Evolutionary conservation across 2,888 invertebrate genomes (phyloP).

Genomic region (Phortica okadai): DNA sequence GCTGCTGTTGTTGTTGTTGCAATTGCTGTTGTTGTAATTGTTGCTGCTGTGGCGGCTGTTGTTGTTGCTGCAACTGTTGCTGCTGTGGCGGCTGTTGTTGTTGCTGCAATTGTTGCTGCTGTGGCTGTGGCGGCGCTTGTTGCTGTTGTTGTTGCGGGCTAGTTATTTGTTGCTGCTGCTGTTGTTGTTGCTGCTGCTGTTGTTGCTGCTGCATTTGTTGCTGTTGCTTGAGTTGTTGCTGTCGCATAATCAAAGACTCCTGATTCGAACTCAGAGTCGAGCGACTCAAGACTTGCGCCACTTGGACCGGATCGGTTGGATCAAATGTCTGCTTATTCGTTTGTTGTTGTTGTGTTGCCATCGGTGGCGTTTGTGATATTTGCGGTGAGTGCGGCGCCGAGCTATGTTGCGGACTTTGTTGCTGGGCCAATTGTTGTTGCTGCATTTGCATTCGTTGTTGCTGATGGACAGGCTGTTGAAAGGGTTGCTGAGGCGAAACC

Average conservation of each 20-base stretch:
- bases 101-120: conserved; percentile 49
- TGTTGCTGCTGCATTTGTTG: conserved; percentile 65
- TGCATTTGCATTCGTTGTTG: conserved; percentile 56
- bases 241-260: conserved; percentile 73
- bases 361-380: conserved; percentile 66
- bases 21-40: conserved; percentile 37
- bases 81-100: conserved; percentile 41
- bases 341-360: conserved; percentile 62
- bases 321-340: conserved; percentile 73
- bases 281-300: conserved; percentile 74
- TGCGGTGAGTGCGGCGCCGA: conserved; percentile 72
- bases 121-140: conserved; percentile 43
- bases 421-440: conserved; percentile 64
- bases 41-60: conserved; percentile 53
- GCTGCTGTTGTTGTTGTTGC: conserved; percentile 36
- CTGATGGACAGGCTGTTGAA: conserved; percentile 73
- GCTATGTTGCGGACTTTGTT: conserved; percentile 71
- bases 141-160: conserved; percentile 47
- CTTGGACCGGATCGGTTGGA: conserved; percentile 75
- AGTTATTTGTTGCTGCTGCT: conserved; percentile 50
- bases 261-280: conserved; percentile 74
- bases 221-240: conserved; percentile 73
- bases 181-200: conserved; percentile 47
- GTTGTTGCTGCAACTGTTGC: conserved; percentile 45
- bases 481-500: conserved; percentile 61